Base-by-base conservation (phyloP, 2,888 invertebrate genomes). In the Pyrochroa serraticornis region DNA sequence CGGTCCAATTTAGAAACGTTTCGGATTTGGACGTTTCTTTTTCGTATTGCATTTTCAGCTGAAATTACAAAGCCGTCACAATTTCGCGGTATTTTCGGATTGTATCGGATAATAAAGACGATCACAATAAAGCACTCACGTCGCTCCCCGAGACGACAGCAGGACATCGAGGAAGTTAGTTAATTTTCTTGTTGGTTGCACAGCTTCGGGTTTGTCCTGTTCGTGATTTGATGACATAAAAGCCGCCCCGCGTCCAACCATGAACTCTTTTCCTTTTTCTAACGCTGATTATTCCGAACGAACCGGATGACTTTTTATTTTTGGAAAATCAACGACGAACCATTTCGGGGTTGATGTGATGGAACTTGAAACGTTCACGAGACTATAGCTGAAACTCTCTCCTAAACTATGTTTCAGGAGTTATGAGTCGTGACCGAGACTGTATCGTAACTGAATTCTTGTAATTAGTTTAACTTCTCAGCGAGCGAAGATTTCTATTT, bases 181-280 rank as follows among this genome's bases (percentile, higher is more conserved):
- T 73, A 72, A 72, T 72, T 73, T 73, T 72, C 73, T 73, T 72
- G 70, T 65, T 71, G 71, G 69, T 66, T 71, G 72, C 70, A 73
- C 71, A 69, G 67, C 66, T 69, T 68, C 65, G 66, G n/a, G 67
- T 68, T 68, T 70, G 70, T 67, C 69, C 68, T 65, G 64, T 63
- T 66, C 62, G 65, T 67, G 71, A 73, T 72, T 73, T 71, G 72
- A 72, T 68, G 69, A 72, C 71, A 72, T 71, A 71, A 71, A 71
- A 65, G 68, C 66, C 62, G 71, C 71, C 68, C 66, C 62, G 71
- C 71, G 70, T 70, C 69, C 72, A 67, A 68, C 69, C 72, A 69
- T 69, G 63, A 71, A 70, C 65, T 68, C 64, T 64, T 68, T 66
- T 62, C 63, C 66, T 45, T n/a, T n/a, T n/a, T n/a, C 65, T 64